phyloP scores from a whole-genome alignment of 2,888 invertebrate species.

The Eristalis arbustorum region DNA sequence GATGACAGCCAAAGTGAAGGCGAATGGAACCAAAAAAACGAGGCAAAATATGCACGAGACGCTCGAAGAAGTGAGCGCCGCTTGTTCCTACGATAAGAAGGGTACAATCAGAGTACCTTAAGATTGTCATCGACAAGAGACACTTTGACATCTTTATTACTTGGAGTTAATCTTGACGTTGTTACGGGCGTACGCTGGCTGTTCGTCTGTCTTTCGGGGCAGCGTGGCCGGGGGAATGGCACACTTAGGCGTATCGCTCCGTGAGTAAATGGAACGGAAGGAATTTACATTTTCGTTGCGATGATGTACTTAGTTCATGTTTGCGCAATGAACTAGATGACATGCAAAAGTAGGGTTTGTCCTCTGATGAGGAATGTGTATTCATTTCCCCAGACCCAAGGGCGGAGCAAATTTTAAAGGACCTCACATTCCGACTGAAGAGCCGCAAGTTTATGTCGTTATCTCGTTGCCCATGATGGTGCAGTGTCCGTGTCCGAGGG shows the following conservation, averaged over 20 bases:
- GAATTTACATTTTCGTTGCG: not conserved
- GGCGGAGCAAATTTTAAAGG: no score
- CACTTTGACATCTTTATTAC: constrained; percentile 46
- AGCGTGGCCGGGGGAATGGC: not conserved
- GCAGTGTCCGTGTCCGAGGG: no score
- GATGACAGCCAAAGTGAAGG: constrained; percentile 55
- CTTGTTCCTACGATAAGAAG: not conserved
- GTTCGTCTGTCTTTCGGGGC: not conserved
- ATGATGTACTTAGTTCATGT: not conserved
- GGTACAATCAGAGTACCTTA: not conserved
- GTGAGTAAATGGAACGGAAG: not conserved
- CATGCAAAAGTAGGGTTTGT: not conserved
- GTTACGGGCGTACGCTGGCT: not conserved
- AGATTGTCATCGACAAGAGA: constrained; percentile 13
- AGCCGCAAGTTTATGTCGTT: no score
- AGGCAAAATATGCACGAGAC: not conserved
- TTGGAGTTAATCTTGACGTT: constrained; percentile 6
- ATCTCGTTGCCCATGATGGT: no score
- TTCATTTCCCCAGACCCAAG: no score
- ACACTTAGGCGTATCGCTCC: not conserved
- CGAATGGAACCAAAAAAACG: constrained; percentile 16
- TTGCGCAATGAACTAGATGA: not conserved
- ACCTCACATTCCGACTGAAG: no score
- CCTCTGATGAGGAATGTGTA: not conserved
- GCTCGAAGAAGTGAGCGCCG: not conserved